A percentile compares a stretch with the other conserved stretches of the same genome.
Evolutionary conservation across 2,888 invertebrate genomes (phyloP).

Genomic region (Graphium colonna): DNA sequence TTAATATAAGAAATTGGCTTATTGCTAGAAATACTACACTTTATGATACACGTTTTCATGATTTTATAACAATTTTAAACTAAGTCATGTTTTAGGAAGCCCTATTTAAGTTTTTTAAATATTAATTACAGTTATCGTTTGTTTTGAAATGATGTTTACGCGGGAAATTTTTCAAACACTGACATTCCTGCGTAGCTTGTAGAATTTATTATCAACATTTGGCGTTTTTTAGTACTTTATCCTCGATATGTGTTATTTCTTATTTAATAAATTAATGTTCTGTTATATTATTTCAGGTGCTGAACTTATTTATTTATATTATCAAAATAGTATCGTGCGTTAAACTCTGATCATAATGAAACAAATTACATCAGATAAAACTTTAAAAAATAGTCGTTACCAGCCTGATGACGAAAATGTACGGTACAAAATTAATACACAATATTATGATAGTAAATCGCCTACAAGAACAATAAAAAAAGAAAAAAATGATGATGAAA

Average conservation of each 20-base stretch:
- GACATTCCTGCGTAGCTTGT: neutral
- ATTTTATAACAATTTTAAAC: too few species aligned
- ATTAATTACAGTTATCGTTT: neutral
- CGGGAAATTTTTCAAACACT: constrained; percentile 41
- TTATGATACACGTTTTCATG: too few species aligned
- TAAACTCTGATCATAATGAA: constrained; percentile 43
- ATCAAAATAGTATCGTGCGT: neutral
- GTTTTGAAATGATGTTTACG: constrained; percentile 37
- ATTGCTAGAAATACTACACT: constrained; percentile 20
- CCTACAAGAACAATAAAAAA: constrained; percentile 39
- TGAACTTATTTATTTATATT: constrained; percentile 4
- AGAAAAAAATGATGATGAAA: constrained; percentile 49
- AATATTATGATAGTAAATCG: constrained; percentile 50
- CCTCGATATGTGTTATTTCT: neutral
- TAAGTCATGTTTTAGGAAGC: too few species aligned
- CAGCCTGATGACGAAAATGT: constrained; percentile 69
- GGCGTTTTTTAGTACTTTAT: constrained; percentile 8
- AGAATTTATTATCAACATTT: neutral
- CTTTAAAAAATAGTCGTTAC: constrained; percentile 51
- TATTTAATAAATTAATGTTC: neutral
- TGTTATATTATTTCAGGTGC: constrained; percentile 32
- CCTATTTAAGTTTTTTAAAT: too few species aligned
- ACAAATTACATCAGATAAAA: constrained; percentile 40
- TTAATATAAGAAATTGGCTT: neutral
- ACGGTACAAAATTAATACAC: constrained; percentile 61